Evolutionary conservation across 2,113 vertebrate species (phyloP), one percentile per base, ranked within the genome.

Genomic region (Garra rufa): DNA sequence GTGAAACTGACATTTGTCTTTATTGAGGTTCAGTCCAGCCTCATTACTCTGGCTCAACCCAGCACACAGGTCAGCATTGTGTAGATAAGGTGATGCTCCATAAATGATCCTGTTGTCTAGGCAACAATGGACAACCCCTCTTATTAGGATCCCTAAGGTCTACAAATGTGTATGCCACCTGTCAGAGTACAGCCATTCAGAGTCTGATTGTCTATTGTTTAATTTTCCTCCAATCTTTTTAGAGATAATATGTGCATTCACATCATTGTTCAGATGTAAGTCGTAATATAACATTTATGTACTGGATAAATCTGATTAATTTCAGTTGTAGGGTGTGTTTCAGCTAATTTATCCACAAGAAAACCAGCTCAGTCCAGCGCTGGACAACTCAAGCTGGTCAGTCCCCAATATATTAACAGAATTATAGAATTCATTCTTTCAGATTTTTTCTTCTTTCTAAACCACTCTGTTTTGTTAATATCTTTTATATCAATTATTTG

Each of bases 101-200:
- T 21, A 80, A 28, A 80, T 67, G n/a, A 80, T 67, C 43, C 4
- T 34, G 78, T 78, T 78, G 55, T 78, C 76, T 44, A 43, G 76
- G 38, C 17, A 78, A 78, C 76, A 44, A 44, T 67, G 43, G 43
- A 48, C 43, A 48, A 44, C 43, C 41, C 41, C 15, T 17, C 43
- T 48, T 67, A 15, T 48, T 63, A 80, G 78, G 44, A 48, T 30
- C 41, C 26, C 9, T 30, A 26, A 30, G 21, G 24, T 67, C 59
- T 46, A 13, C 9, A 50, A 69, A 76, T 41, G 19, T 24, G 19
- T 15, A 26, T 59, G 55, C 6, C 41, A 78, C 52, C 13, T 78
- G 55, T 9, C 9, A 75, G 44, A 34, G 4, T 71, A 43, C 11
- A 24, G 21, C 38, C 69, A n/a, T 71, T 44, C 11, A 71, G 65